Percentiles rank a stretch among this genome's conserved stretches.
phyloP scores from a whole-genome alignment of 2,113 vertebrate genomes.

The Crotalus viridis region DNA sequence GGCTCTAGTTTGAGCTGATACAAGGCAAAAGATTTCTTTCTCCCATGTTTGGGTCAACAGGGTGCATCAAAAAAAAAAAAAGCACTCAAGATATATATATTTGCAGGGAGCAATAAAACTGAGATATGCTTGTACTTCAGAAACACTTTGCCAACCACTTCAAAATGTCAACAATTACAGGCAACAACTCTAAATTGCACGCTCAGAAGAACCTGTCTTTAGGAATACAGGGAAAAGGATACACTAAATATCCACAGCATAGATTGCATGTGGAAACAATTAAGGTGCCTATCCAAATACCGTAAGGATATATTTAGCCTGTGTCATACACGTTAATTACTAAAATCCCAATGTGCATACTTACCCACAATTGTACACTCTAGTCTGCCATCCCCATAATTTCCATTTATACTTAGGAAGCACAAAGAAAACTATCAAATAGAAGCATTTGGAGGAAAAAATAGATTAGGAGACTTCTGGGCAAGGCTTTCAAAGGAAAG shows the following conservation, averaged over 20 bases:
- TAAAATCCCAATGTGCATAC: not conserved
- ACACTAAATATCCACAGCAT: not conserved
- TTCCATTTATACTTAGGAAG: not conserved
- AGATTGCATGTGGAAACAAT: not conserved
- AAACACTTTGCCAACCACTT: not conserved
- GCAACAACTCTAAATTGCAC: not conserved
- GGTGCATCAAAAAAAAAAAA: no score
- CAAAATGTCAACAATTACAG: not conserved
- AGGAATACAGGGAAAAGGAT: not conserved
- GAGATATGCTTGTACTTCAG: not conserved
- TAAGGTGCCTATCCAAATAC: not conserved
- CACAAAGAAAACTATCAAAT: not conserved
- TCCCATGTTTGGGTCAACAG: no score
- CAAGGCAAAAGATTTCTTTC: no score
- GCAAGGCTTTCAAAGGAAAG: not conserved
- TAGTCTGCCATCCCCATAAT: not conserved
- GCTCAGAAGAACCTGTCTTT: not conserved
- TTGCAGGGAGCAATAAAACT: not conserved
- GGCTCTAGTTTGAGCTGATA: no score
- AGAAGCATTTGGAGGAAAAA: no score
- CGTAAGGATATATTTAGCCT: not conserved
- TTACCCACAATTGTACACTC: not conserved
- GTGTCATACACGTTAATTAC: not conserved
- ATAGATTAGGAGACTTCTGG: not conserved
- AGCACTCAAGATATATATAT: not conserved